Conservation (phyloP, 1,140 invertebrate species). For the Philopotamus ludificatus region DNA sequence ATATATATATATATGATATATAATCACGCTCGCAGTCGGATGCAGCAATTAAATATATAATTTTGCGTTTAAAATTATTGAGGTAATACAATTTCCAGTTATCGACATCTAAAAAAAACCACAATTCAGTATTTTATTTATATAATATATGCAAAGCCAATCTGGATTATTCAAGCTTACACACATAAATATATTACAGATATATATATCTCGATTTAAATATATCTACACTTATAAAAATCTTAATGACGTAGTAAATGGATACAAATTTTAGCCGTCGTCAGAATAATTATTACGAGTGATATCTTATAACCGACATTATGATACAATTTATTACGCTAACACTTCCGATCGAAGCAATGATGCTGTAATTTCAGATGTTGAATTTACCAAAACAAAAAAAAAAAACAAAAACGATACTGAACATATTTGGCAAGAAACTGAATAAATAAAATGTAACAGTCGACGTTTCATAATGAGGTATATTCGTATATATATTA, state of each 20-base stretch:
- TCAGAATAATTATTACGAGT: neutral
- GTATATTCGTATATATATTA: neutral
- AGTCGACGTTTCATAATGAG: neutral
- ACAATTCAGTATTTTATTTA: no score
- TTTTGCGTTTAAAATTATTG: slow-evolving; percentile 9
- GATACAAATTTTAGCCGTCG: neutral
- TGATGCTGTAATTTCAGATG: neutral
- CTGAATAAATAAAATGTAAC: neutral
- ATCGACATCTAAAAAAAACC: no score
- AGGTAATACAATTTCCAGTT: slow-evolving; percentile 12
- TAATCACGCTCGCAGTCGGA: neutral
- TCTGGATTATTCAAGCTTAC: no score
- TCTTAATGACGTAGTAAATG: neutral
- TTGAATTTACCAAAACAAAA: neutral
- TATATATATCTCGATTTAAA: neutral
- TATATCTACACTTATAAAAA: neutral
- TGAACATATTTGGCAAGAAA: neutral
- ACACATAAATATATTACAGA: no score
- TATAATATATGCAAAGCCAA: no score
- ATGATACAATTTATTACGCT: no score
- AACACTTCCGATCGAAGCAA: no score
- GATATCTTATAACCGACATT: neutral
- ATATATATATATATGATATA: slow-evolving; percentile 16
- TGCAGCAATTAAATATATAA: slow-evolving; percentile 4
- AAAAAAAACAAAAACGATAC: neutral